Percentiles rank a stretch among this genome's conserved stretches.
These are phyloP conservation scores for Pseudomyrmex sp. DNA, from an alignment of 1,140 invertebrate species.

Conservation along the genomic window DNA sequence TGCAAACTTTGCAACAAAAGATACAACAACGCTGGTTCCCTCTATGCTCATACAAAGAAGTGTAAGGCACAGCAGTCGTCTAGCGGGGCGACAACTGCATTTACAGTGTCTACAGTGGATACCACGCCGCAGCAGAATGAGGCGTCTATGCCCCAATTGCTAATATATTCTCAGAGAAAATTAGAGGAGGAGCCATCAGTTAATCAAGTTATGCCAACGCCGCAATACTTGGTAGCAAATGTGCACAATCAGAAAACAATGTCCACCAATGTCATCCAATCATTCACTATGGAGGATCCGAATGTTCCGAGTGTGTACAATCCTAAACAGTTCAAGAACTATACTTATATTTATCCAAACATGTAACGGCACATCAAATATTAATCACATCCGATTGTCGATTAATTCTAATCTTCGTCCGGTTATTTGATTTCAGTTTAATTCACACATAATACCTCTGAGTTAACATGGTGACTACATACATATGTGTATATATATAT, in stretches of 20 bases:
- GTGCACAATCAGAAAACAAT: constrained; percentile 75
- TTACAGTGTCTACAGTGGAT: constrained; percentile 62
- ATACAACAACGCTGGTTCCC: constrained; percentile 83
- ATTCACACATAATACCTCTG: background rate
- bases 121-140: constrained; percentile 62
- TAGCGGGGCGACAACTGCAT: constrained; percentile 44
- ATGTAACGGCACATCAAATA: constrained; percentile 65
- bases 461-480: too few species aligned
- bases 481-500: too few species aligned
- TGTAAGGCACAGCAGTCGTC: constrained; percentile 77
- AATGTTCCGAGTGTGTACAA: constrained; percentile 78
- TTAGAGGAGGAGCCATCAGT: constrained; percentile 68
- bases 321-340: constrained; percentile 78
- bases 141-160: constrained; percentile 58
- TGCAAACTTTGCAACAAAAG: constrained; percentile 87
- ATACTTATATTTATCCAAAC: constrained; percentile 79
- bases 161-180: constrained; percentile 78
- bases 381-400: background rate
- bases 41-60: constrained; percentile 82
- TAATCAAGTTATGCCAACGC: constrained; percentile 63
- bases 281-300: constrained; percentile 75
- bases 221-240: constrained; percentile 78
- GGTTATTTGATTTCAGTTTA: background rate
- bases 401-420: background rate
- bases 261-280: constrained; percentile 72